Base-by-base conservation (phyloP, 2,888 invertebrate species). In the Apodemia mormo region DNA sequence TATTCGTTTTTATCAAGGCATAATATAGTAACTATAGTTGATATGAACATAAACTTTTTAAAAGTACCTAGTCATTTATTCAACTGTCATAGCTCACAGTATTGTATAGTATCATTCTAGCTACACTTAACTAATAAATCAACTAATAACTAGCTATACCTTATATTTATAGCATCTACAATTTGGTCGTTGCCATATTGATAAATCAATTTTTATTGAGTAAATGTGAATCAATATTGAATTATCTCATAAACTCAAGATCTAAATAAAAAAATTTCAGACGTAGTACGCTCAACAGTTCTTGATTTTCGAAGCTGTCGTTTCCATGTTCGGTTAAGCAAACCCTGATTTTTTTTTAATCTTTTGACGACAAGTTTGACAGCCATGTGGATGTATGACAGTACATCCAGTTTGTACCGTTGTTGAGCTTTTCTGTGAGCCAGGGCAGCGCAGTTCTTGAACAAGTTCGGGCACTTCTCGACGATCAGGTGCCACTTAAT, bases 401-500 rank as follows among this genome's bases (percentile, higher is more conserved):
- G 86, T 83, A 83, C 86, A 84, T 88, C 92, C 89, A 90, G 92
- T 92, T 91, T 91, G 85, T 91, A 89, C 91, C 92, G 91, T 92
- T 88, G 85, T 85, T 86, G 84, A 85, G 84, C 76, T 82, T 72
- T 73, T 74, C 77, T 72, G 82, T 80, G 80, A 78, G 77, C 79
- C 82, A 79, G 79, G 79, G 80, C 85, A 83, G 85, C 84, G 87
- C 81, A 84, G 86, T 85, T 88, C 86, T 87, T 87, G 88, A 88
- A 92, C 92, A 83, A 90, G 92, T 92, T 89, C 86, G 87, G 89
- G 83, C 90, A 88, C 89, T 89, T 88, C 88, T 86, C 85, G 85
- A 81, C 87, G 84, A 84, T 90, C 90, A 90, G 90, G 90, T 92
- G 90, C 88, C 88, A 87, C 88, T 87, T 85, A 86, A 90, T 89